Evolutionary conservation across 2,113 vertebrate genomes (phyloP).

Genomic region (Dasyprocta punctata): DNA sequence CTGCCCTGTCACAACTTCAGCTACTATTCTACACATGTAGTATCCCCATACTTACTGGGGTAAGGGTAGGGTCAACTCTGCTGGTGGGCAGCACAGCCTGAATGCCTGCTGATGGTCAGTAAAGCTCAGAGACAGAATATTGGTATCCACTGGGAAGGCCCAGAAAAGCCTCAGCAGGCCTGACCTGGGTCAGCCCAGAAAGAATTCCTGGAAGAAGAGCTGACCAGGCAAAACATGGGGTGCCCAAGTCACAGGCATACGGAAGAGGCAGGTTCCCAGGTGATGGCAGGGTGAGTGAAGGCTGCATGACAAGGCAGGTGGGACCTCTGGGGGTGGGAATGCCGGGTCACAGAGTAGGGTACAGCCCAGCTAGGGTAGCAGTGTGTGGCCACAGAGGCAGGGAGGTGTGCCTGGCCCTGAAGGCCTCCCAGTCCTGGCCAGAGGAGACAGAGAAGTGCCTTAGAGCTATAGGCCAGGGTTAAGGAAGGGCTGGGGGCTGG

Average conservation of each 20-base stretch:
- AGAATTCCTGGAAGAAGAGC: not conserved
- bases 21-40: accelerated
- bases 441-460: not conserved
- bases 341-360: no score
- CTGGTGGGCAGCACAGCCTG: not conserved
- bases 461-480: not conserved
- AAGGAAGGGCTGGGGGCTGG: not conserved
- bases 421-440: not conserved
- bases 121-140: not conserved
- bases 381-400: not conserved
- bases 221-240: not conserved
- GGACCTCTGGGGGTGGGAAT: not conserved
- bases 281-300: not conserved
- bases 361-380: not conserved
- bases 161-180: no score
- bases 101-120: not conserved
- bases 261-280: not conserved
- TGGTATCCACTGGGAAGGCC: no score
- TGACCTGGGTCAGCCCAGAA: not conserved
- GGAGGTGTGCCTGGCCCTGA: not conserved
- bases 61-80: not conserved
- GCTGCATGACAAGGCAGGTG: not conserved
- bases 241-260: not conserved
- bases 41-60: not conserved
- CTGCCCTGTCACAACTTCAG: no score